Percentiles rank a stretch among this genome's conserved stretches.
These are phyloP conservation scores for Mythimna ferrago DNA, from an alignment of 2,888 invertebrate genomes.

Conservation along the genomic window DNA sequence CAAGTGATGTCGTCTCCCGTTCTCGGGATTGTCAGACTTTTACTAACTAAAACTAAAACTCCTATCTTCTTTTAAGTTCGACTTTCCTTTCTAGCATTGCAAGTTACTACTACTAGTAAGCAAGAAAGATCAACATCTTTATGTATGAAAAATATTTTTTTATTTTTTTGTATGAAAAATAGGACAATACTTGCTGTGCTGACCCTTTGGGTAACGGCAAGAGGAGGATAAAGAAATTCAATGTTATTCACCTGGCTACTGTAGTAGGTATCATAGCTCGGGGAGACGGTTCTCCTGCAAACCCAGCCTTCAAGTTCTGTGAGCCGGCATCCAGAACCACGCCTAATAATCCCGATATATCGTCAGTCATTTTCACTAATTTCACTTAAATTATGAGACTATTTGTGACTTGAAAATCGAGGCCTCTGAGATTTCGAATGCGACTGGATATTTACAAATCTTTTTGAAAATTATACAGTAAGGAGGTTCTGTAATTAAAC, in stretches of 20 bases:
- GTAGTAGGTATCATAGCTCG: slow-evolving; percentile 97
- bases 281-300: slow-evolving; percentile 97
- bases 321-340: slow-evolving; percentile 97
- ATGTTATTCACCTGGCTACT: slow-evolving; percentile 62
- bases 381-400: not conserved
- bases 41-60: no score
- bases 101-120: no score
- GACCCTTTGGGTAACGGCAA: no score
- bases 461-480: not conserved
- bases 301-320: slow-evolving; percentile 97
- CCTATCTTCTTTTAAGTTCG: no score
- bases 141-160: no score
- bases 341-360: slow-evolving; percentile 77
- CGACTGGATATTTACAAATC: not conserved
- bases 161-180: no score
- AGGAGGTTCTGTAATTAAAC: not conserved
- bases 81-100: no score
- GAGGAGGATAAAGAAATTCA: not conserved
- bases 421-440: slow-evolving; percentile 39
- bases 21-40: no score
- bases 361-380: slow-evolving; percentile 55
- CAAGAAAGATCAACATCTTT: no score
- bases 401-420: slow-evolving; percentile 12
- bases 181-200: no score
- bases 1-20: no score